Base-by-base conservation (phyloP, 2,888 invertebrate genomes). In the Scaptodrosophila latifasciaeformis region DNA sequence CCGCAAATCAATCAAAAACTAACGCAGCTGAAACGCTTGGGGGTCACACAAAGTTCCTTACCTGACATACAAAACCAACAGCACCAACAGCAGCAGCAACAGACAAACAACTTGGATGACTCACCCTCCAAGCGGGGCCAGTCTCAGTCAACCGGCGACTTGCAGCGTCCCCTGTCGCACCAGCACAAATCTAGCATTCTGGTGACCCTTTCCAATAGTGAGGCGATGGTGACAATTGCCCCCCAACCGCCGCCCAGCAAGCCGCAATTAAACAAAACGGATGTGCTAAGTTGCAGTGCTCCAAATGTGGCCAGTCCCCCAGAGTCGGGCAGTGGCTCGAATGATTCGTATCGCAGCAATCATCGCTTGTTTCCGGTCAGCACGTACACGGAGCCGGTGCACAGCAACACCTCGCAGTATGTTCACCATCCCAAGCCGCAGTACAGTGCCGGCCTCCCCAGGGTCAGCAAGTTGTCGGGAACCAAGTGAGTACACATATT, bases 301-400 rank as follows among this genome's bases (percentile, higher is more conserved):
- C 78, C 57, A 45, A 80, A 61, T 53, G 60, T 79, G 59, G 56
- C 68, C 30, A 45, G 45, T 51, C 40, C 30, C 29, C 15, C 42
- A 15, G 17, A 12, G n/a, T 42, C 52, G 21, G 59, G 13, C 7
- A n/a, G 39, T 56, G 69, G 63, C 53, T 55, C 29, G 12, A 27
- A 52, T 12, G 63, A 71, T 42, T 71, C 86, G 58, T 83, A 86
- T 81, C 85, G 88, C 79, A 85, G 84, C 75, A 86, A 87, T 77
- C 85, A 86, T 68, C 83, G 92, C 62, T 86, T 92, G 54, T 92
- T 92, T 84, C 91, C 92, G 2, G 89, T 92, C 43, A 91, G 90
- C 81, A 92, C 92, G 9, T 91, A 91, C 81, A 90, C 91, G 0
- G 90, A 91, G 57, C 89, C 86, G 50, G 79, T 86, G 53, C 85